A percentile compares a stretch with the other conserved stretches of the same genome.
phyloP scores from a whole-genome alignment of 2,888 invertebrate genomes.

The Sphaerophoria rueppellii region DNA sequence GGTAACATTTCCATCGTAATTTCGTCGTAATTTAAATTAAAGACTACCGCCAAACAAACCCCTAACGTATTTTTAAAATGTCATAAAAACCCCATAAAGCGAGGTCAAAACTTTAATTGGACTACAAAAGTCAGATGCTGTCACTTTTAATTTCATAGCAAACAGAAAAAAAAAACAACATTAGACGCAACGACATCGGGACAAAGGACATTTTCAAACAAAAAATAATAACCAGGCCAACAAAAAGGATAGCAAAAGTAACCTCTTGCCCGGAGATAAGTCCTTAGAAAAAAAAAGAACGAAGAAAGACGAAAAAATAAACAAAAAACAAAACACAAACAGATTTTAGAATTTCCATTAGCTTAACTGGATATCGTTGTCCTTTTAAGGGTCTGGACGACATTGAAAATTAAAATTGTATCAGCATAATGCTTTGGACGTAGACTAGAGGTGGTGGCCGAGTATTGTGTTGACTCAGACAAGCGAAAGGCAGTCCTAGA shows the following conservation, averaged over 20 bases:
- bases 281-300: background rate
- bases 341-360: constrained; percentile 24
- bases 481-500: background rate
- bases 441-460: background rate
- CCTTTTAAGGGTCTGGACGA: constrained; percentile 9
- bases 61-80: background rate
- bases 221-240: background rate
- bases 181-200: background rate
- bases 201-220: background rate
- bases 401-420: constrained; percentile 16
- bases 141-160: constrained; percentile 12
- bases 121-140: constrained; percentile 15
- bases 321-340: background rate
- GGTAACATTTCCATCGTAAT: too few relatives aligned
- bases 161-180: background rate
- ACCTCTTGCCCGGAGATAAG: constrained; percentile 1
- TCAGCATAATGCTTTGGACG: background rate
- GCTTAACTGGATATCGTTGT: constrained; percentile 19
- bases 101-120: background rate
- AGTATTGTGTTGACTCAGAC: background rate
- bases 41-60: too few relatives aligned
- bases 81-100: background rate
- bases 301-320: background rate
- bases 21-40: too few relatives aligned
- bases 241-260: constrained; percentile 18